Percentiles rank a stretch among this genome's conserved stretches.
These are phyloP conservation scores for Dasypus novemcinctus DNA, from an alignment of 2,113 vertebrate genomes.

Conservation along the genomic window DNA sequence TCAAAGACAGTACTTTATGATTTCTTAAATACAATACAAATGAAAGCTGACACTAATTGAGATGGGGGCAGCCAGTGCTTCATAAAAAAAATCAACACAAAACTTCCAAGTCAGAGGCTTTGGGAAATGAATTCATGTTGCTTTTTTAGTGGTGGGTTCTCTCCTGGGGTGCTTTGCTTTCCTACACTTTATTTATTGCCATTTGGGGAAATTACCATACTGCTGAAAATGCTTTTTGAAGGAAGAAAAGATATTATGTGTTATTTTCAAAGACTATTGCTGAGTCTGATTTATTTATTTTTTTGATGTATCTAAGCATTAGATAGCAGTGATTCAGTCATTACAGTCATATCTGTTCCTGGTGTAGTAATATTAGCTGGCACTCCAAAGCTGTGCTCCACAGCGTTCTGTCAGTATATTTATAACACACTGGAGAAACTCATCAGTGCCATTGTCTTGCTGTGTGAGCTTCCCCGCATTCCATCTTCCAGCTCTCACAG, in stretches of 20 bases:
- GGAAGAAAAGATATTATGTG: neutral
- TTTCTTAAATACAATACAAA: slow-evolving; percentile 10
- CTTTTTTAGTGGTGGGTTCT: slow-evolving; percentile 17
- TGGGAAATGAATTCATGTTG: neutral
- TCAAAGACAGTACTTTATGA: slow-evolving; percentile 27
- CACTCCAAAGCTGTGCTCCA: neutral
- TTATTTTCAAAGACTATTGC: slow-evolving; percentile 58
- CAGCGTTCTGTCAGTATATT: neutral
- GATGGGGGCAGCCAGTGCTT: neutral
- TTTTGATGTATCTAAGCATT: slow-evolving; percentile 57
- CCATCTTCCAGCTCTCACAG: neutral
- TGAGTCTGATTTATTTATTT: slow-evolving; percentile 51
- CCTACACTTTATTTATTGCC: slow-evolving; percentile 58
- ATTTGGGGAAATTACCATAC: slow-evolving; percentile 63
- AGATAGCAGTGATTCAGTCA: slow-evolving; percentile 60
- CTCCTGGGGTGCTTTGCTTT: slow-evolving; percentile 24
- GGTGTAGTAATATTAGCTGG: neutral
- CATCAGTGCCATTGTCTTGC: neutral
- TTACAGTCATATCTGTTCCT: slow-evolving; percentile 46
- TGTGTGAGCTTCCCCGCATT: neutral
- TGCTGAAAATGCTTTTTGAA: slow-evolving; percentile 50
- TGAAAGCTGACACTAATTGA: neutral
- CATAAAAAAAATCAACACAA: neutral
- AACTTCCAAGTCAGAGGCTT: slow-evolving; percentile 13
- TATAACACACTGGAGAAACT: slow-evolving; percentile 15